phyloP scores from a whole-genome alignment of 2,888 invertebrate species.

The Phaedon cochleariae region DNA sequence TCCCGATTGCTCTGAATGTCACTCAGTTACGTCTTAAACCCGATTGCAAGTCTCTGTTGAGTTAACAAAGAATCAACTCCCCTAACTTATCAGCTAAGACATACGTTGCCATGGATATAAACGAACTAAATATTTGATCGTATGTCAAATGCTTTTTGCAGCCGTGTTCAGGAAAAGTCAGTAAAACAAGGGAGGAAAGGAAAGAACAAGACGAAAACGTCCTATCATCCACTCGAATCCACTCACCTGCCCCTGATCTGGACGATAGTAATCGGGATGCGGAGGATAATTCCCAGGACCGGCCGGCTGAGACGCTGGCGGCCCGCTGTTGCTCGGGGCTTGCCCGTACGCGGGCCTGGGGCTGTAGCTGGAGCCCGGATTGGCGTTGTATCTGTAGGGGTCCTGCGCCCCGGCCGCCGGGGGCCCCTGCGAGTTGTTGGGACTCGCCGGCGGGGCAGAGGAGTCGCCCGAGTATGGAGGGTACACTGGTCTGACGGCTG shows the following conservation, averaged over 20 bases:
- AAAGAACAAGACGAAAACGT: no score
- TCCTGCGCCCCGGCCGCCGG: constrained; percentile 54
- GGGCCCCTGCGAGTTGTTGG: constrained; percentile 53
- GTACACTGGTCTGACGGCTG: constrained; percentile 79
- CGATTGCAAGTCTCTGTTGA: no score
- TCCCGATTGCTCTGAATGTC: no score
- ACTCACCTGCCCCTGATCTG: constrained; percentile 57
- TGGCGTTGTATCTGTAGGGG: constrained; percentile 59
- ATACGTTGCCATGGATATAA: no score
- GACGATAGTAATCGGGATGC: constrained; percentile 68
- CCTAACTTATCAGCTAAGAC: no score
- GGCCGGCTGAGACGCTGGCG: constrained; percentile 61
- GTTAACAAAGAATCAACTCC: no score
- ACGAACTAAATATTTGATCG: no score
- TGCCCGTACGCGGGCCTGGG: constrained; percentile 59
- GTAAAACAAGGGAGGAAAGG: no score
- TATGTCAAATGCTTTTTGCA: no score
- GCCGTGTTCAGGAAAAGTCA: no score
- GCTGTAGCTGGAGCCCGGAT: constrained; percentile 52
- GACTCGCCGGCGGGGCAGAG: constrained; percentile 53
- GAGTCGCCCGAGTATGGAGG: constrained; percentile 74
- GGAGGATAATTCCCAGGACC: constrained; percentile 61
- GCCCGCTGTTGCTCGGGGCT: constrained; percentile 59
- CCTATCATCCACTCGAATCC: no score
- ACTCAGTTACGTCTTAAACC: no score